Base-by-base conservation (phyloP, 2,888 invertebrate genomes). In the Papilio demoleus region DNA sequence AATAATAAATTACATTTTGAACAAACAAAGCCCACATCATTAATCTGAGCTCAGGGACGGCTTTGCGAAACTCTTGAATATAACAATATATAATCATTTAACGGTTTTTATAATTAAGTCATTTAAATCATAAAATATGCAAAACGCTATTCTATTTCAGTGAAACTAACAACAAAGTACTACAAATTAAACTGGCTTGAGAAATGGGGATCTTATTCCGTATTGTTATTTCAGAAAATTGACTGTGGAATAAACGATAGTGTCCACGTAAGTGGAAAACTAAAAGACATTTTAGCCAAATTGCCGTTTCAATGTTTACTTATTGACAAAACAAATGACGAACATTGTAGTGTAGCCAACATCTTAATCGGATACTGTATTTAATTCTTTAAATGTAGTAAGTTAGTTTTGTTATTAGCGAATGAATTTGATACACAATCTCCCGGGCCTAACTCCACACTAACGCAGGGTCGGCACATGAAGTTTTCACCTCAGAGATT, bases 11-110 rank as follows among this genome's bases (percentile, higher is more conserved):
- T 59, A 59, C 59, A 36, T 19, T 38, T 36, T 22, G 36, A 38
- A 56, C 53, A 58, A 58, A 34, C 58, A 59, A 59, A 59, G 36
- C 59, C 59, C 14, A 56, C 31, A 17, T 59, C 59, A 36, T 34
- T 59, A 59, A 59, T 36, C 59, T 36, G 59, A 59, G 59, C 34
- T 59, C 34, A 38, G 59, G 14, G 22, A 38, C 59, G 19, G 38
- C 36, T 59, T 59, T 19, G 59, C 19, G 59, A 36, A 59, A 59
- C 59, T 59, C n/a, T 56, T 53, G 27, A 56, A 9, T 31, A 56
- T n/a, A 56, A 56, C 53, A 56, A 17, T 56, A 56, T 56, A 31
- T 3, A 17, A 9, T 17, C 14, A 56, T 50, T 50, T 50, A 47
- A 47, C 47, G 22, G 47, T 22, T 50, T 27, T 27, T 14, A 27